Evolutionary conservation across 2,888 invertebrate genomes (phyloP).

Genomic region (Lottia gigantea): DNA sequence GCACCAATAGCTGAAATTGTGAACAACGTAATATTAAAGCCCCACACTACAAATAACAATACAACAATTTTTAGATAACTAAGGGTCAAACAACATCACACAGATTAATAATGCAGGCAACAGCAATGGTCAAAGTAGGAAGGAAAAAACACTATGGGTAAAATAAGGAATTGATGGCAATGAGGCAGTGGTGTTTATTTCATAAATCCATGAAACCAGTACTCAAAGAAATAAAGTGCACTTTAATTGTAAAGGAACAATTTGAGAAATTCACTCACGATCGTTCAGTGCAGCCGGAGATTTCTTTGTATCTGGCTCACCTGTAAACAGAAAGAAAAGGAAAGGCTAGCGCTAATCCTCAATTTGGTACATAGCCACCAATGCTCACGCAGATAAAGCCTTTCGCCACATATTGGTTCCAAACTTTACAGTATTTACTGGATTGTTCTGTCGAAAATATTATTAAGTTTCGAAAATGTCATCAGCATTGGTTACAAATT

Average conservation of each 20-base stretch:
- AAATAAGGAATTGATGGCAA: neutral
- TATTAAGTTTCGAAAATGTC: too few relatives aligned
- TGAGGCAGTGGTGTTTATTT: slow-evolving; percentile 3
- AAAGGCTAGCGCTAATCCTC: neutral
- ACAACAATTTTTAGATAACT: neutral
- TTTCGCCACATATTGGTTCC: too few relatives aligned
- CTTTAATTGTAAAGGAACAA: slow-evolving; percentile 1
- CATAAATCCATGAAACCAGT: too few relatives aligned
- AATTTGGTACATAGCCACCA: too few relatives aligned
- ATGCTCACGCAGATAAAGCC: too few relatives aligned
- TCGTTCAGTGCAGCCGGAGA: slow-evolving; percentile 43
- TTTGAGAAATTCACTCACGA: slow-evolving; percentile 48
- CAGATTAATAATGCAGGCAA: slow-evolving; percentile 4
- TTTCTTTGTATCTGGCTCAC: slow-evolving; percentile 58
- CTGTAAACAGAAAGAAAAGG: slow-evolving; percentile 48
- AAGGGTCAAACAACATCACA: neutral
- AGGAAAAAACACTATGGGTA: neutral
- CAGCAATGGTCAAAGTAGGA: neutral
- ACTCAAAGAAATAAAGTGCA: neutral
- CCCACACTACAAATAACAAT: neutral
- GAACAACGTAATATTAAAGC: slow-evolving; percentile 14
- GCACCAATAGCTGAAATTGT: slow-evolving; percentile 48
- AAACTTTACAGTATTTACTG: too few relatives aligned
- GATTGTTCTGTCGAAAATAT: too few relatives aligned
- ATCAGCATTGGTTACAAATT: too few relatives aligned